Percentiles rank a stretch among this genome's conserved stretches.
Conservation (phyloP, 2,113 vertebrate genomes). For the Oreochromis niloticus region DNA sequence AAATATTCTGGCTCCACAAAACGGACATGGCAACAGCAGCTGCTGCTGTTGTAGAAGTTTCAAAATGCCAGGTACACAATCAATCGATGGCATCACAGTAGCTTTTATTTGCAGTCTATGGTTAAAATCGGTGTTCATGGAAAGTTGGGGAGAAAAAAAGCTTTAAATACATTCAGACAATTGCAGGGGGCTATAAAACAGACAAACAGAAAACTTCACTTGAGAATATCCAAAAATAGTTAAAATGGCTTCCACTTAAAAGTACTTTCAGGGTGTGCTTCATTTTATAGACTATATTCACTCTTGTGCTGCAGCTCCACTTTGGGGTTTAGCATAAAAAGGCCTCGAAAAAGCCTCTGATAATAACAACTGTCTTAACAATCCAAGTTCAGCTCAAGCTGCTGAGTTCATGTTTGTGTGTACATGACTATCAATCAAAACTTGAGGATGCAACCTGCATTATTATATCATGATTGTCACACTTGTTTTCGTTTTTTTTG, state of each 20-base stretch:
- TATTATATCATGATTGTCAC: constrained; percentile 16
- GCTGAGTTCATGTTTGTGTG: background rate
- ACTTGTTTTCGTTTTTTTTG: background rate
- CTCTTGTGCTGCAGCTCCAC: background rate
- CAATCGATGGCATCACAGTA: background rate
- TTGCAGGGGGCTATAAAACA: background rate
- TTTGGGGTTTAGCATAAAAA: background rate
- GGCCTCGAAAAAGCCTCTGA: background rate
- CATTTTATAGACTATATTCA: background rate
- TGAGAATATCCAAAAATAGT: background rate
- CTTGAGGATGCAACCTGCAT: background rate
- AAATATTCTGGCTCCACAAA: background rate
- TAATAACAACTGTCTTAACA: background rate
- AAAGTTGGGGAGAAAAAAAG: background rate
- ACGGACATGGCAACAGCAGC: background rate
- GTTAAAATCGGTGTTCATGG: background rate
- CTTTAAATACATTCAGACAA: background rate
- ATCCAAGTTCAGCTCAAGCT: background rate
- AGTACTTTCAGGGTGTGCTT: background rate
- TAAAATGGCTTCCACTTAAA: background rate
- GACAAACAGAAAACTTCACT: background rate
- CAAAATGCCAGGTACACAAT: background rate
- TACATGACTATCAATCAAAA: constrained; percentile 7
- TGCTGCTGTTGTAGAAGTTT: background rate
- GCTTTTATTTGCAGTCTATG: background rate